Evolutionary conservation across 2,888 invertebrate genomes (phyloP).

Genomic region (Bugula neritina): DNA sequence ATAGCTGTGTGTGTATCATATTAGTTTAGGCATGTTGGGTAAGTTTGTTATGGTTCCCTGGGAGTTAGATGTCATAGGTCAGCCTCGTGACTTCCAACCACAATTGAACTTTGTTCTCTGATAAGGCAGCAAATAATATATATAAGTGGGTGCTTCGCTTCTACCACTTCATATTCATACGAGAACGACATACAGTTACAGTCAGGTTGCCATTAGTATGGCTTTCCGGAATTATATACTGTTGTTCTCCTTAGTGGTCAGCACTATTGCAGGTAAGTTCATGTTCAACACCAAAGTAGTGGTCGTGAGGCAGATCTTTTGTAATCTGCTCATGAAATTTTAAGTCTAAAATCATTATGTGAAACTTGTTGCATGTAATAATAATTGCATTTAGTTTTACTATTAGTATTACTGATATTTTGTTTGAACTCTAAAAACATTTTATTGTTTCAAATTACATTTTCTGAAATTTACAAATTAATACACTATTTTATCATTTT

Average conservation of each 20-base stretch:
- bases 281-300: no score
- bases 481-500: no score
- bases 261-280: slow-evolving; percentile 31
- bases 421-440: no score
- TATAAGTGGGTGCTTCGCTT: not conserved
- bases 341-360: no score
- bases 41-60: slow-evolving; percentile 2
- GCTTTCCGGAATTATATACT: slow-evolving; percentile 28
- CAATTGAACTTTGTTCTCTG: slow-evolving; percentile 11
- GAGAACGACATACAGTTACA: not conserved
- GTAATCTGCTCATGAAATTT: no score
- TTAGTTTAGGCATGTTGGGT: not conserved
- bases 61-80: slow-evolving; percentile 14
- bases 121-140: not conserved
- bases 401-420: no score
- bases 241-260: slow-evolving; percentile 32
- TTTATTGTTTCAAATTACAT: no score
- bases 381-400: no score
- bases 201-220: not conserved
- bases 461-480: no score
- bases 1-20: not conserved
- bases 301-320: no score
- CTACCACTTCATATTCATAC: not conserved
- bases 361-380: no score
- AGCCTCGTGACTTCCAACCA: slow-evolving; percentile 2